phyloP scores from a whole-genome alignment of 1,140 invertebrate genomes.

The Drosophila watanabei region DNA sequence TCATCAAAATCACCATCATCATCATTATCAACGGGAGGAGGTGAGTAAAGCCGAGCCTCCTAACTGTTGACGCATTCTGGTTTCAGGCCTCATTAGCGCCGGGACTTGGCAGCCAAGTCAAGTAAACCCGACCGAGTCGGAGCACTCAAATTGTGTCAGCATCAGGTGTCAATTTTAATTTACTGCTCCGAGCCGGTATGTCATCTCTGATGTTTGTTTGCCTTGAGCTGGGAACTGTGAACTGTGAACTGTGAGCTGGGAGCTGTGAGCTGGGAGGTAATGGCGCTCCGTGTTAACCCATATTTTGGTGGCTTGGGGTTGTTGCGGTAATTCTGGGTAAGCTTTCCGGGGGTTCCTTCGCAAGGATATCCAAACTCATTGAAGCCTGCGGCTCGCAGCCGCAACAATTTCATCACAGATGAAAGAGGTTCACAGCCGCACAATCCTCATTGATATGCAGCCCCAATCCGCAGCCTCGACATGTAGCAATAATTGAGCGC shows the following conservation, averaged over 20 bases:
- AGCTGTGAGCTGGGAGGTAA: background rate
- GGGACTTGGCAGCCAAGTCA: constrained; percentile 28
- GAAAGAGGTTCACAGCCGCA: constrained; percentile 20
- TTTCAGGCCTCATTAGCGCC: constrained; percentile 75
- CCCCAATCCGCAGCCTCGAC: constrained; percentile 46
- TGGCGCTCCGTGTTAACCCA: constrained; percentile 42
- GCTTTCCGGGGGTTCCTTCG: background rate
- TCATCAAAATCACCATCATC: constrained; percentile 65
- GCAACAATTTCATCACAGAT: constrained; percentile 34
- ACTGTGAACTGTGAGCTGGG: no score
- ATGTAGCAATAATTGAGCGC: constrained; percentile 60
- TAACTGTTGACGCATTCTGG: constrained; percentile 68
- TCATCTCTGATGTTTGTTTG: constrained; percentile 59
- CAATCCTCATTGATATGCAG: constrained; percentile 64
- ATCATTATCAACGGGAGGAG: constrained; percentile 33
- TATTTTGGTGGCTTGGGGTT: constrained; percentile 57
- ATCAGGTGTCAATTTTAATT: constrained; percentile 83
- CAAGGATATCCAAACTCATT: constrained; percentile 28
- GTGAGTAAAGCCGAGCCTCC: constrained; percentile 3
- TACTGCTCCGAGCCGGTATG: constrained; percentile 50
- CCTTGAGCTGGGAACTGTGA: constrained; percentile 6
- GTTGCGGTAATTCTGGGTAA: constrained; percentile 48
- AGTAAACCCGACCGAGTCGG: constrained; percentile 35
- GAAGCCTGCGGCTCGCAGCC: constrained; percentile 14
- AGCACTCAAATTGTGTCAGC: constrained; percentile 59